Conservation (phyloP, 2,113 vertebrate genomes). For the Equus quagga region DNA sequence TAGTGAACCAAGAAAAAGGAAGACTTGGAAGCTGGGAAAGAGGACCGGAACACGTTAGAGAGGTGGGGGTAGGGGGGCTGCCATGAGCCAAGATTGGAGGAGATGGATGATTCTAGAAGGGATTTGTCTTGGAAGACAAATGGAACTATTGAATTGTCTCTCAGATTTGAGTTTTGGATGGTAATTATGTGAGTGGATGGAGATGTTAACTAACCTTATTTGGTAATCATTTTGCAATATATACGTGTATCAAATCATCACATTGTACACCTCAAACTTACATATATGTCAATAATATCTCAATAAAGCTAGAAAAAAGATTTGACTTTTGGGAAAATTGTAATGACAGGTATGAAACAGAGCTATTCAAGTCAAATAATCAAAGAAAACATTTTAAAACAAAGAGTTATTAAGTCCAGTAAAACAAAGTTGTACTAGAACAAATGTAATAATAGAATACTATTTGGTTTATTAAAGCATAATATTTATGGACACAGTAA, state of each 20-base stretch:
- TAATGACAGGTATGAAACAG: neutral
- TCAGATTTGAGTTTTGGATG: neutral
- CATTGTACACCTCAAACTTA: neutral
- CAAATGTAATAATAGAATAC: neutral
- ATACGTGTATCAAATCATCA: neutral
- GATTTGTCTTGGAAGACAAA: neutral
- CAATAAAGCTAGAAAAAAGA: neutral
- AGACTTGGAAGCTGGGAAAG: neutral
- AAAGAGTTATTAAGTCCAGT: neutral
- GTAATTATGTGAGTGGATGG: neutral
- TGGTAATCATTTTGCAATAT: neutral
- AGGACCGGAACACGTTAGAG: neutral
- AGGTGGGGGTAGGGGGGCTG: neutral
- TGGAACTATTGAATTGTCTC: neutral
- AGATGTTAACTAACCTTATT: neutral
- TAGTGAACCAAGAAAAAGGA: neutral
- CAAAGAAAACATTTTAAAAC: slow-evolving; percentile 17
- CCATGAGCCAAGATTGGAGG: accelerated
- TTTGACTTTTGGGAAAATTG: neutral
- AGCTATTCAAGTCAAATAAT: neutral
- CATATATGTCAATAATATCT: neutral
- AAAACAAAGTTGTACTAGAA: neutral
- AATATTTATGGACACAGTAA: neutral
- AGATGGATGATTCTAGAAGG: neutral
- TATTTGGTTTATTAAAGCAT: neutral